Evolutionary conservation across 1,140 invertebrate species (phyloP).

Genomic region (Thaumetopoea pityocampa): DNA sequence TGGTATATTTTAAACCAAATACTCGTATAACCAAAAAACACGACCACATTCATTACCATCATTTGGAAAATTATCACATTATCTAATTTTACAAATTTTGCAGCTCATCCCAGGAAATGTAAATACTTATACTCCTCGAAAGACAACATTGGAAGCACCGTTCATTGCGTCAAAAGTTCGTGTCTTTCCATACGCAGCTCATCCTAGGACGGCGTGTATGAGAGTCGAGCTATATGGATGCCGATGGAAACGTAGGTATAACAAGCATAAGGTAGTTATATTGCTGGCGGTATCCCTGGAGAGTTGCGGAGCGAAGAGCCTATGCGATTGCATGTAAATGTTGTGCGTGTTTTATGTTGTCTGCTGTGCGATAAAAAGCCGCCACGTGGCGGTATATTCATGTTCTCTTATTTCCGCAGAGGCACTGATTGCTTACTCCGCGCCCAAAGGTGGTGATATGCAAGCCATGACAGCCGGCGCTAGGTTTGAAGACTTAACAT

Average conservation of each 20-base stretch:
- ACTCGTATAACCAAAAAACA: neutral
- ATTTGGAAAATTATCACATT: too few relatives aligned
- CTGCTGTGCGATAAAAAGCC: constrained; percentile 31
- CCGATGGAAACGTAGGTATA: constrained; percentile 87
- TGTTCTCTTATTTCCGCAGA: constrained; percentile 74
- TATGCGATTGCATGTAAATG: constrained; percentile 25
- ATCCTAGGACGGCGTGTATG: constrained; percentile 94
- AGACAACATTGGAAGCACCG: constrained; percentile 87
- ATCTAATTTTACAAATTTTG: constrained; percentile 63
- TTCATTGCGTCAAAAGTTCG: constrained; percentile 91
- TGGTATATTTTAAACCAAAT: neutral
- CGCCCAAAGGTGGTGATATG: constrained; percentile 83
- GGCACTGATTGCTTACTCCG: constrained; percentile 85
- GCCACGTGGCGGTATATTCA: constrained; percentile 47
- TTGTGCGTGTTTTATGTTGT: constrained; percentile 8
- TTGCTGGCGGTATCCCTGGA: constrained; percentile 50
- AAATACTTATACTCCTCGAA: constrained; percentile 89
- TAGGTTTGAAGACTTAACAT: constrained; percentile 90
- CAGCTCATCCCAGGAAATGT: constrained; percentile 91
- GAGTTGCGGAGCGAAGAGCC: constrained; percentile 35
- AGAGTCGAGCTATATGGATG: constrained; percentile 93
- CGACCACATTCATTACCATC: neutral
- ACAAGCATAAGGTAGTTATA: constrained; percentile 27
- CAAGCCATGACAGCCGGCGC: constrained; percentile 86
- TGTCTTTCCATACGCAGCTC: constrained; percentile 91